phyloP scores from a whole-genome alignment of 2,113 vertebrate species.

The Sitta europaea region DNA sequence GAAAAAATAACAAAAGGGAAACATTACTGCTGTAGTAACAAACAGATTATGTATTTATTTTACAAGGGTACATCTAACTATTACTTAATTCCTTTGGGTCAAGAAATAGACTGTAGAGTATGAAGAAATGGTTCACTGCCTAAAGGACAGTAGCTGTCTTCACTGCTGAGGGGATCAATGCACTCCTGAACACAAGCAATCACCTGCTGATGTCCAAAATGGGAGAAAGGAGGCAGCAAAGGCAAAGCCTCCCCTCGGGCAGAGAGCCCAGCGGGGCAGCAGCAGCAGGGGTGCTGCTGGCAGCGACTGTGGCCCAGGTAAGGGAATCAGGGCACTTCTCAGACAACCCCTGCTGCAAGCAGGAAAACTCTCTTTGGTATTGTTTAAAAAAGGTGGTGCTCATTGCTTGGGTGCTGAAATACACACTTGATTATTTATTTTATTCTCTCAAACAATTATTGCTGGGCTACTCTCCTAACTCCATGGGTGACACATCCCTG shows the following conservation, averaged over 20 bases:
- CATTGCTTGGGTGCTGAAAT: background rate
- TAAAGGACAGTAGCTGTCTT: background rate
- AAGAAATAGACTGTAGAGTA: background rate
- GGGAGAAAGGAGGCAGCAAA: background rate
- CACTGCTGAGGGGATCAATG: background rate
- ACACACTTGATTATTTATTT: background rate
- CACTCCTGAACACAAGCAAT: background rate
- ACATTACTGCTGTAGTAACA: background rate
- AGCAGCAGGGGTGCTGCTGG: background rate
- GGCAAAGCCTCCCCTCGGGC: background rate
- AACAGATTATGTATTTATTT: background rate
- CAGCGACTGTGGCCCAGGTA: background rate
- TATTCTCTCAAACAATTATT: background rate
- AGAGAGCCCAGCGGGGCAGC: background rate
- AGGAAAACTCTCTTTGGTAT: background rate
- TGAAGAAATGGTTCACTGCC: background rate
- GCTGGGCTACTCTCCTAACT: background rate
- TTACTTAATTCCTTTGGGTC: background rate
- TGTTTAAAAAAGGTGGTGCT: background rate
- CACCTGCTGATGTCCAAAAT: background rate
- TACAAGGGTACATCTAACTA: background rate
- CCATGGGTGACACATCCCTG: background rate
- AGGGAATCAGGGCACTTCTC: background rate
- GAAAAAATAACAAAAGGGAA: background rate
- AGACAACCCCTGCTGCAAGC: background rate